phyloP scores from a whole-genome alignment of 1,140 invertebrate species.

The Doryteuthis pealeii region DNA sequence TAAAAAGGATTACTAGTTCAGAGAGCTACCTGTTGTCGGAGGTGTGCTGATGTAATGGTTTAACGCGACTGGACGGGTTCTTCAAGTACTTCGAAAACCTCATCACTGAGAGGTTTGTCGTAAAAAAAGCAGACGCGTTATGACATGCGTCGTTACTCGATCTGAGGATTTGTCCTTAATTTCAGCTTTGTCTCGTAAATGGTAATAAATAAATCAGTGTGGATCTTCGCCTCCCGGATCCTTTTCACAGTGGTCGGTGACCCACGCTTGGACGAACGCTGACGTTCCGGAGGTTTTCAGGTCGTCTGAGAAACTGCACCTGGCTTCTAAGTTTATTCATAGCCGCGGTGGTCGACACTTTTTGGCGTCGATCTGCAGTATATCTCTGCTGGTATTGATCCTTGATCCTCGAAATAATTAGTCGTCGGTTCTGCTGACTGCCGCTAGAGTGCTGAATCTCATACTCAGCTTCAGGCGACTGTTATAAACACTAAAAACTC shows the following conservation, averaged over 20 bases:
- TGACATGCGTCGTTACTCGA: slow-evolving; percentile 57
- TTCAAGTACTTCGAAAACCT: not conserved
- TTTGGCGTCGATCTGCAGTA: not conserved
- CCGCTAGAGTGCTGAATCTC: not conserved
- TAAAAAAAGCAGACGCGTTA: slow-evolving; percentile 41
- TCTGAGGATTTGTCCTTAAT: slow-evolving; percentile 53
- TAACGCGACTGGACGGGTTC: slow-evolving; percentile 49
- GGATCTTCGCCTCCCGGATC: slow-evolving; percentile 34
- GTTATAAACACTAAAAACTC: not conserved
- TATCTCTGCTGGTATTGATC: not conserved
- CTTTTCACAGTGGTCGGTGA: slow-evolving; percentile 32
- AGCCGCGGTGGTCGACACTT: not conserved
- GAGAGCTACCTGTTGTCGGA: slow-evolving; percentile 43
- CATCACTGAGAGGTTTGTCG: not conserved
- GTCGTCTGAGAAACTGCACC: not conserved
- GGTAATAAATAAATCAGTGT: slow-evolving; percentile 52
- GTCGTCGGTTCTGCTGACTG: not conserved
- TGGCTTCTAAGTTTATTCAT: not conserved
- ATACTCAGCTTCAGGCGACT: not conserved
- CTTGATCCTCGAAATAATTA: not conserved
- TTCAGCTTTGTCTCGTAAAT: slow-evolving; percentile 54
- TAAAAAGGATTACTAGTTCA: slow-evolving; percentile 39
- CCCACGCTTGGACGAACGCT: slow-evolving; percentile 30
- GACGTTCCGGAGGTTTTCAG: slow-evolving; percentile 18
- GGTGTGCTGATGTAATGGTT: slow-evolving; percentile 57